Evolutionary conservation across 2,113 vertebrate species (phyloP).

Genomic region (Alexandromys fortis): DNA sequence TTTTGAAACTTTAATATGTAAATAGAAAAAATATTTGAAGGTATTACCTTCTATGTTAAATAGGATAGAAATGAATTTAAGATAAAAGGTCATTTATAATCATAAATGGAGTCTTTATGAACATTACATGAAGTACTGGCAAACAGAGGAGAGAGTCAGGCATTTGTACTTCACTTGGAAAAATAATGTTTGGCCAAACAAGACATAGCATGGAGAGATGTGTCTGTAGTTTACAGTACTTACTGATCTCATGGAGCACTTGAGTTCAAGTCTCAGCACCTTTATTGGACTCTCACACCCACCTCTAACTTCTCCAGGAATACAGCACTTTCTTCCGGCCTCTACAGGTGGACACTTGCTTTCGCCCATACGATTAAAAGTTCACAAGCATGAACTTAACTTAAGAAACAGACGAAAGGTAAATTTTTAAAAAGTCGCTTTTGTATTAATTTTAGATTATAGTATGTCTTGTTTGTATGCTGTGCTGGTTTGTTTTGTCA

Average conservation of each 20-base stretch:
- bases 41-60: background rate
- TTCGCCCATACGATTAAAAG: background rate
- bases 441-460: background rate
- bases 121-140: background rate
- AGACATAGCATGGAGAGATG: background rate
- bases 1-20: constrained; percentile 18
- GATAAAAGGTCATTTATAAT: background rate
- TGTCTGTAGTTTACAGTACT: background rate
- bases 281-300: background rate
- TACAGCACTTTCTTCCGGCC: background rate
- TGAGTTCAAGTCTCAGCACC: background rate
- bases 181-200: background rate
- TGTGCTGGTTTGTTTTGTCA: background rate
- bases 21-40: constrained; percentile 49
- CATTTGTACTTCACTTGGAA: background rate
- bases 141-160: background rate
- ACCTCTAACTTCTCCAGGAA: background rate
- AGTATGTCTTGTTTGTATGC: background rate
- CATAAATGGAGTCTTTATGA: background rate
- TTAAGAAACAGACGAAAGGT: background rate
- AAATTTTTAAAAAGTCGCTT: background rate
- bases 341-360: background rate
- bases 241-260: background rate
- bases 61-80: background rate
- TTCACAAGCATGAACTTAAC: background rate